phyloP scores from a whole-genome alignment of 2,797 vertebrate species.

The Leptodactylus fallax region DNA sequence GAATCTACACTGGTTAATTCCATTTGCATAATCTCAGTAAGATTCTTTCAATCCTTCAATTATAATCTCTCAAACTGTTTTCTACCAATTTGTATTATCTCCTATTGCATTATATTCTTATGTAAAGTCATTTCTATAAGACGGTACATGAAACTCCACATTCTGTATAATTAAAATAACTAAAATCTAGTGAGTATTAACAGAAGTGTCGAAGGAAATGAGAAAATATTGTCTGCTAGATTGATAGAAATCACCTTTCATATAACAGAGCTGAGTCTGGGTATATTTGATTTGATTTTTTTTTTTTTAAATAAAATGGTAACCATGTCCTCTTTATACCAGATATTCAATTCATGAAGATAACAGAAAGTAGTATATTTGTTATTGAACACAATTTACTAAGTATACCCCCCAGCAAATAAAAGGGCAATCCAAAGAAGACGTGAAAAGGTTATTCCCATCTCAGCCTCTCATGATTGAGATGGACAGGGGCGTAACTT shows the following conservation, averaged over 20 bases:
- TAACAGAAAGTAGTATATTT: background rate
- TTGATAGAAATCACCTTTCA: background rate
- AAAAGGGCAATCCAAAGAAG: no score
- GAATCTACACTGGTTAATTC: background rate
- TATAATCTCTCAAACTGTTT: conserved; percentile 23
- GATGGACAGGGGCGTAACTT: no score
- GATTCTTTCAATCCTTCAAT: conserved; percentile 15
- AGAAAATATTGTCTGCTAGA: background rate
- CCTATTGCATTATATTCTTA: background rate
- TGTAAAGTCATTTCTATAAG: background rate
- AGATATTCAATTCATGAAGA: background rate
- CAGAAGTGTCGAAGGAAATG: background rate
- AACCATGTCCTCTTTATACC: background rate
- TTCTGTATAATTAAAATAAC: background rate
- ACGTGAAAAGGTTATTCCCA: no score
- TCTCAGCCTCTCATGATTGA: no score
- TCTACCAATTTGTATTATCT: background rate
- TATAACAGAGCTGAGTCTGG: background rate
- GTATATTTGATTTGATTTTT: background rate
- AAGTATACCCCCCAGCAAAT: background rate
- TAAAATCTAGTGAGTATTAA: no score
- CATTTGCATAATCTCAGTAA: conserved; percentile 16
- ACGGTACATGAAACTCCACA: background rate
- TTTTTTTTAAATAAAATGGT: background rate
- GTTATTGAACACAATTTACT: background rate